Evolutionary conservation across 2,888 invertebrate species (phyloP).

Genomic region (Campoplex nolae): DNA sequence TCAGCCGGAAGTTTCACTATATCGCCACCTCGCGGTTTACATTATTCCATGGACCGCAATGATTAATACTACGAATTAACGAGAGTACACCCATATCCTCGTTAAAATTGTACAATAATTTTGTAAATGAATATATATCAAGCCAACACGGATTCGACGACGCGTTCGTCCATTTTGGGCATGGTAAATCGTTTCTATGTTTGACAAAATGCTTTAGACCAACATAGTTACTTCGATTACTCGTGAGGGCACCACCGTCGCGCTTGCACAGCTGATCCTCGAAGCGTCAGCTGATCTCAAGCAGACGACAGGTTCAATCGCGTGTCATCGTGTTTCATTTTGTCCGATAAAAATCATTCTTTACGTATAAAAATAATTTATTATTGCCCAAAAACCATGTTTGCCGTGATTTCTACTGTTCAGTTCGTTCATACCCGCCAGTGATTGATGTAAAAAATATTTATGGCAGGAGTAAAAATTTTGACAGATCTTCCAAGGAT

Average conservation of each 20-base stretch:
- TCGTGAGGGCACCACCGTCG: conserved; percentile 12
- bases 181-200: conserved; percentile 19
- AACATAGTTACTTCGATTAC: neutral
- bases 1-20: conserved; percentile 38
- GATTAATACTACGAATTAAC: conserved; percentile 3
- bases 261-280: conserved; percentile 27
- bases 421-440: neutral
- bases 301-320: conserved; percentile 26
- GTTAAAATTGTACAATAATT: conserved; percentile 13
- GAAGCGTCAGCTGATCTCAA: conserved; percentile 28
- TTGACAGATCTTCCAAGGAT: neutral
- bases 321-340: neutral
- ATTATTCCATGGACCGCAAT: neutral
- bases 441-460: neutral
- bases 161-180: conserved; percentile 29
- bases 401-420: neutral
- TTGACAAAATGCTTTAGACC: conserved; percentile 25
- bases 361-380: neutral
- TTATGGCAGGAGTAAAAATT: neutral
- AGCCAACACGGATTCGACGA: conserved; percentile 6
- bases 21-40: conserved; percentile 42
- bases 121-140: conserved; percentile 3
- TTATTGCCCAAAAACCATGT: neutral
- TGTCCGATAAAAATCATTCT: neutral
- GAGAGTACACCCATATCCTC: neutral